These are phyloP conservation scores for Larimichthys crocea DNA, from an alignment of 2,113 vertebrate genomes.

Conservation along the genomic window DNA sequence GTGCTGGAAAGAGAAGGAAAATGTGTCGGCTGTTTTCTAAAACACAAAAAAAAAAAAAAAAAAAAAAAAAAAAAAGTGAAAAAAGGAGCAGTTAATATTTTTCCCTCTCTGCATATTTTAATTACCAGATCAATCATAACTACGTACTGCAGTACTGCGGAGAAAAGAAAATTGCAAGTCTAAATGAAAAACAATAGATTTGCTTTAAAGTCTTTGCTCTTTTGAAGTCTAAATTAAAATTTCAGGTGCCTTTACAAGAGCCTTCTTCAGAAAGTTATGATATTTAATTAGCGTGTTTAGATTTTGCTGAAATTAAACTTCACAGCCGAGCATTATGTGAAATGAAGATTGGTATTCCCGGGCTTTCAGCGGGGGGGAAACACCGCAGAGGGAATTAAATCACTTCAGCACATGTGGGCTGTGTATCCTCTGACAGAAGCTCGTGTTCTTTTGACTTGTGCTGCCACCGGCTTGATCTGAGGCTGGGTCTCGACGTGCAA, in stretches of 20 bases:
- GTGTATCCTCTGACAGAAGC: constrained; percentile 70
- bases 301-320: constrained; percentile 85
- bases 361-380: constrained; percentile 32
- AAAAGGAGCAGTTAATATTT: constrained; percentile 86
- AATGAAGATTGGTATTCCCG: constrained; percentile 75
- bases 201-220: constrained; percentile 87
- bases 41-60: constrained; percentile 80
- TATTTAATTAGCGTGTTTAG: constrained; percentile 89
- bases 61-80: constrained; percentile 80
- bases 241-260: constrained; percentile 86
- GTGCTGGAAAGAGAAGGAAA: constrained; percentile 77
- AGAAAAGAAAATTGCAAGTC: constrained; percentile 85
- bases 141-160: constrained; percentile 76
- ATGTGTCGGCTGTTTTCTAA: constrained; percentile 87
- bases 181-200: constrained; percentile 91
- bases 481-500: constrained; percentile 50
- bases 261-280: constrained; percentile 85
- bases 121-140: constrained; percentile 91
- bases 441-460: constrained; percentile 64
- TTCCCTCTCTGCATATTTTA: constrained; percentile 89
- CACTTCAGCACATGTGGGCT: constrained; percentile 56
- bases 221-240: constrained; percentile 91
- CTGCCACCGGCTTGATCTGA: constrained; percentile 62
- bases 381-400: constrained; percentile 67
- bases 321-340: constrained; percentile 76